Conservation (phyloP, 1,140 invertebrate species). For the Drosophila equinoxialis region DNA sequence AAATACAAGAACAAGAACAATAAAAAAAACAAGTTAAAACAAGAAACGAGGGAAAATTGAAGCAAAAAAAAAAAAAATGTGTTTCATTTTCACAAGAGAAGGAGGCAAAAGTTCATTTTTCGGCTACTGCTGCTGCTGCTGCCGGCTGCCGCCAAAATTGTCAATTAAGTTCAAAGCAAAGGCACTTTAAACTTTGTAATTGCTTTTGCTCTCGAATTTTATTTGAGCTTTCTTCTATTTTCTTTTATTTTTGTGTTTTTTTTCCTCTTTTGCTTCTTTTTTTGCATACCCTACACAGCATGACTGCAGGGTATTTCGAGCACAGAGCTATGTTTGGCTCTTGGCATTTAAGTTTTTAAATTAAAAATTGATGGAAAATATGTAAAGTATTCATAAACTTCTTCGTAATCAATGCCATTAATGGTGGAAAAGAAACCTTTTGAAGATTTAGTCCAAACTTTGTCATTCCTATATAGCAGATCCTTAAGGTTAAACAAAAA, state of each 20-base stretch:
- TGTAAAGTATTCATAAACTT: too few relatives aligned
- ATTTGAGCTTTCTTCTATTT: conserved; percentile 54
- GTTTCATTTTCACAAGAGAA: conserved; percentile 11
- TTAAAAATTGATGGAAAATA: too few relatives aligned
- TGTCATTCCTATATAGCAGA: too few relatives aligned
- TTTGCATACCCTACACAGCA: too few relatives aligned
- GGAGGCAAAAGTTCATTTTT: conserved; percentile 39
- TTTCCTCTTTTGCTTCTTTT: too few relatives aligned
- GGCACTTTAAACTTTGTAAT: conserved; percentile 80
- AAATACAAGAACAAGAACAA: background rate
- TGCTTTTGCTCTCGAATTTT: conserved; percentile 76
- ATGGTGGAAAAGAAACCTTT: too few relatives aligned
- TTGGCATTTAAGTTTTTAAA: too few relatives aligned
- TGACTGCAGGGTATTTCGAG: too few relatives aligned
- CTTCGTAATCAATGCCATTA: too few relatives aligned
- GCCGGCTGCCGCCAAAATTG: conserved; percentile 55
- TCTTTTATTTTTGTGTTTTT: background rate
- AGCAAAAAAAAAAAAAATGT: conserved; percentile 26
- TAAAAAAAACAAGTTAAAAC: conserved; percentile 1
- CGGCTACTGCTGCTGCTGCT: conserved; percentile 26
- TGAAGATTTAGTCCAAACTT: too few relatives aligned
- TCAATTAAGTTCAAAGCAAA: conserved; percentile 78
- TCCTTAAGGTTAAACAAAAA: too few relatives aligned
- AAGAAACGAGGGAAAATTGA: conserved; percentile 42
- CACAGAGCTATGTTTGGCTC: too few relatives aligned